A percentile compares a stretch with the other conserved stretches of the same genome.
Evolutionary conservation across 2,888 invertebrate species (phyloP).

Genomic region (Rotaria macrura): DNA sequence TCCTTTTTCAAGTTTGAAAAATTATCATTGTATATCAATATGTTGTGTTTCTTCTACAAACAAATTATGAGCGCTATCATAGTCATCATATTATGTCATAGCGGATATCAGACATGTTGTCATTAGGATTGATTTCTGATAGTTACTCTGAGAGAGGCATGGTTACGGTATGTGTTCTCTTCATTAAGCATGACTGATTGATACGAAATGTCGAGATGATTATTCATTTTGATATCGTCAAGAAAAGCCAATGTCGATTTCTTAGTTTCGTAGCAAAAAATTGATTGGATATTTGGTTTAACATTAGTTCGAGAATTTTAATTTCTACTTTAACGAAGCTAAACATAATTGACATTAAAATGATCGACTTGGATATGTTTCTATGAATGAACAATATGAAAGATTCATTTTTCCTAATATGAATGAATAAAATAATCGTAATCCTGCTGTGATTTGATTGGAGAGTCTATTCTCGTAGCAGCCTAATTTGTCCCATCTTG

Average conservation of each 20-base stretch:
- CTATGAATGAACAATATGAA: background rate
- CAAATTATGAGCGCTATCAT: background rate
- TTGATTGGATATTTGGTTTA: background rate
- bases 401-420: background rate
- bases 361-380: too few species aligned
- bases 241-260: background rate
- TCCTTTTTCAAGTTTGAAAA: background rate
- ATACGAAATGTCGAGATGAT: background rate
- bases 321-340: background rate
- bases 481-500: slow-evolving; percentile 2
- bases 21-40: background rate
- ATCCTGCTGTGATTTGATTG: background rate
- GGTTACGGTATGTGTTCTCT: background rate
- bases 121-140: background rate
- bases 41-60: background rate
- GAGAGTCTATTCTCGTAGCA: background rate
- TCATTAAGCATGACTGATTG: background rate
- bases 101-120: background rate
- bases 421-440: background rate
- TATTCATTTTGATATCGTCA: background rate
- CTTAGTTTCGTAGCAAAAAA: background rate
- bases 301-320: background rate
- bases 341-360: too few species aligned
- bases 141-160: background rate
- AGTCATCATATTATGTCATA: background rate